Evolutionary conservation across 2,888 invertebrate species (phyloP).

Genomic region (Theodoxus fluviatilis): DNA sequence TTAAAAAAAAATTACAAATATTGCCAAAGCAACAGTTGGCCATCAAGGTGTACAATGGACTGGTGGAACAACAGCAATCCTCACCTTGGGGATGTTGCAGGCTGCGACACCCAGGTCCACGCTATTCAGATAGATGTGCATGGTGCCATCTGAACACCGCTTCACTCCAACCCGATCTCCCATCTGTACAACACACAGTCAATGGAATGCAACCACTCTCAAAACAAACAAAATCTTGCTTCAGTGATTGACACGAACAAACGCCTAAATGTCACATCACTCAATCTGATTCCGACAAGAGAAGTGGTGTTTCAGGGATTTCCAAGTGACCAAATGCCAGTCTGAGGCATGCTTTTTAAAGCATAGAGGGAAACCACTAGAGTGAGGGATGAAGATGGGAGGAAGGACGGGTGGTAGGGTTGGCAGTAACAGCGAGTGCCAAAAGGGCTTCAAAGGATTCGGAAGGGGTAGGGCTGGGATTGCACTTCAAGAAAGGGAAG

Average conservation of each 20-base stretch:
- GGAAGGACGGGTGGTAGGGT: no score
- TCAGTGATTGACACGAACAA: neutral
- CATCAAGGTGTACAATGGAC: no score
- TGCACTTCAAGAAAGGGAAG: no score
- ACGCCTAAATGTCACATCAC: neutral
- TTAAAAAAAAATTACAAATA: no score
- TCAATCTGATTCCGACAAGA: neutral
- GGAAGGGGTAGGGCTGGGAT: no score
- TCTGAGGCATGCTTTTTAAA: no score
- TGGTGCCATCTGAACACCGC: slow-evolving; percentile 81
- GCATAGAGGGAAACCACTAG: no score
- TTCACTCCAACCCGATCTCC: slow-evolving; percentile 85
- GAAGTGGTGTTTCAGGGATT: neutral
- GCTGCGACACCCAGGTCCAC: slow-evolving; percentile 71
- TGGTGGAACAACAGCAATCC: slow-evolving; percentile 6
- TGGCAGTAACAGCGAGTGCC: no score
- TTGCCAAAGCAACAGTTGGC: no score
- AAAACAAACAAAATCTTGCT: neutral
- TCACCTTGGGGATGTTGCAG: slow-evolving; percentile 78
- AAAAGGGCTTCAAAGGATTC: no score
- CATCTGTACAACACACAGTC: slow-evolving; percentile 65
- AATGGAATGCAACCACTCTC: no score
- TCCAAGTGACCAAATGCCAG: neutral
- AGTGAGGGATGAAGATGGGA: no score
- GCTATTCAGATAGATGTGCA: slow-evolving; percentile 62